Percentiles rank a stretch among this genome's conserved stretches.
Evolutionary conservation across 2,888 invertebrate species (phyloP).

Genomic region (Cynaeus angustus): DNA sequence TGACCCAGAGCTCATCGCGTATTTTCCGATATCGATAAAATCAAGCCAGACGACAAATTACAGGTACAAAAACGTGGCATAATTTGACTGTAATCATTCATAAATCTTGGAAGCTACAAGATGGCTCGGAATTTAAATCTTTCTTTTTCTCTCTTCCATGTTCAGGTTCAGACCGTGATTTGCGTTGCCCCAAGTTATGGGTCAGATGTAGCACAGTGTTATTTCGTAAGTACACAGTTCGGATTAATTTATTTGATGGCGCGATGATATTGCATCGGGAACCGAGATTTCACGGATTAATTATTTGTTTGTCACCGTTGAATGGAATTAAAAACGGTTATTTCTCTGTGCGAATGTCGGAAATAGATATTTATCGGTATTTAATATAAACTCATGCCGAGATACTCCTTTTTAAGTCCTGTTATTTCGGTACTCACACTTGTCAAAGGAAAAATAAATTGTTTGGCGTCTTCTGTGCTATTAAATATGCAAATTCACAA

Average conservation of each 20-base stretch:
- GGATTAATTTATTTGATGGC: slow-evolving; percentile 31
- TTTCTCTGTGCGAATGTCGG: slow-evolving; percentile 14
- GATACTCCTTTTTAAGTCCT: slow-evolving; percentile 4
- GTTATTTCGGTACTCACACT: slow-evolving; percentile 3
- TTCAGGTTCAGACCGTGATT: slow-evolving; percentile 26
- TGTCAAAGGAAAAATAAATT: slow-evolving; percentile 13
- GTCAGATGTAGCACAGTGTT: slow-evolving; percentile 33
- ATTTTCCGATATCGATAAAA: slow-evolving; percentile 2
- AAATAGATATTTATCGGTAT: slow-evolving; percentile 21
- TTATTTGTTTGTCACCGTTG: slow-evolving; percentile 16
- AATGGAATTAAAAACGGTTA: slow-evolving; percentile 15
- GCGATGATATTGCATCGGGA: slow-evolving; percentile 23
- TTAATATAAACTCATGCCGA: slow-evolving; percentile 13
- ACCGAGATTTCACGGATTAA: slow-evolving; percentile 25
- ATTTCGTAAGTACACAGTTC: slow-evolving; percentile 30
- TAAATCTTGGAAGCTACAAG: slow-evolving; percentile 25
- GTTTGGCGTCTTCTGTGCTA: slow-evolving; percentile 19
- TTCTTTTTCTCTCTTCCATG: slow-evolving; percentile 24
- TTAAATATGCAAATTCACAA: slow-evolving; percentile 20
- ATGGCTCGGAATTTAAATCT: slow-evolving; percentile 17
- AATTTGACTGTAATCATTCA: slow-evolving; percentile 36
- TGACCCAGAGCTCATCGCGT: slow-evolving; percentile 14
- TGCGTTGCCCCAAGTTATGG: slow-evolving; percentile 32
- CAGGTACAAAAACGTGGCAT: slow-evolving; percentile 24
- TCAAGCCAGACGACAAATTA: too few species aligned